Conservation (phyloP, 2,113 vertebrate species). For the Ceratotherium simum region DNA sequence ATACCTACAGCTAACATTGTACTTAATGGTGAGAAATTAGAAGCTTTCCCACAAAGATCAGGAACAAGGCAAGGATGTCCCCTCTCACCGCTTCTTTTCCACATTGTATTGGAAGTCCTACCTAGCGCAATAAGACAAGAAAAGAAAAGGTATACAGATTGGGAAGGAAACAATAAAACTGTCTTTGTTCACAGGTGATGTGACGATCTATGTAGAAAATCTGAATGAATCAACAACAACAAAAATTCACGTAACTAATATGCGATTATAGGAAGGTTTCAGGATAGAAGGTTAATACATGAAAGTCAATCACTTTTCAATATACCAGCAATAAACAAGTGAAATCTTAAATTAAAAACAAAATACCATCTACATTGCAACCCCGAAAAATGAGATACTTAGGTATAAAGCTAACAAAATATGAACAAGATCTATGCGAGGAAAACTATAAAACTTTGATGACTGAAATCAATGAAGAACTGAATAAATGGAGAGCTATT, state of each 20-base stretch:
- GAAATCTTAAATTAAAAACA: conserved; percentile 2
- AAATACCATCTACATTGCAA: neutral
- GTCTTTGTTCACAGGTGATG: neutral
- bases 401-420: conserved; percentile 16
- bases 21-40: neutral
- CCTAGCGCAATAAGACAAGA: neutral
- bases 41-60: neutral
- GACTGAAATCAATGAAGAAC: neutral
- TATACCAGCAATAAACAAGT: neutral
- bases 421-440: neutral
- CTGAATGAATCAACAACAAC: neutral
- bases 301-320: neutral
- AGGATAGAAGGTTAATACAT: neutral
- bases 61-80: neutral
- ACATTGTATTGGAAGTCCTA: neutral
- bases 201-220: neutral
- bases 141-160: neutral
- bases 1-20: neutral
- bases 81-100: neutral
- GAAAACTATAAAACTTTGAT: neutral
- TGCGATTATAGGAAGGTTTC: neutral
- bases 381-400: neutral
- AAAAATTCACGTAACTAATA: neutral
- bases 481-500: neutral
- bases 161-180: conserved; percentile 5